Percentiles rank a stretch among this genome's conserved stretches.
Evolutionary conservation across 1,140 invertebrate species (phyloP).

Genomic region (Eumeta japonica): DNA sequence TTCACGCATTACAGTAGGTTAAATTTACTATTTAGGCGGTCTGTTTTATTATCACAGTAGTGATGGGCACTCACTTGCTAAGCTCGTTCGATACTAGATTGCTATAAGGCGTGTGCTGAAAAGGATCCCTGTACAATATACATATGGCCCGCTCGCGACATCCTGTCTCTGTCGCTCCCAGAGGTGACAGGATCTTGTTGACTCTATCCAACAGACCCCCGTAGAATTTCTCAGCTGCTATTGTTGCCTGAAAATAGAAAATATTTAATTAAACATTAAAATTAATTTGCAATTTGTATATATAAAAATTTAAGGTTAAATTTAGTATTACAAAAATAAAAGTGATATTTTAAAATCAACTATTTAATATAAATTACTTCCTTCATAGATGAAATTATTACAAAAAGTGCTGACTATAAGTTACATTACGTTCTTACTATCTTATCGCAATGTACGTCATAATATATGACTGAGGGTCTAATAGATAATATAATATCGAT

Average conservation of each 20-base stretch:
- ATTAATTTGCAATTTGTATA: neutral
- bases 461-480: too few species aligned
- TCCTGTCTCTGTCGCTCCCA: conserved; percentile 66
- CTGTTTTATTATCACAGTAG: too few species aligned
- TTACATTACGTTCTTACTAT: too few species aligned
- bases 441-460: too few species aligned
- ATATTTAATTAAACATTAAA: too few species aligned
- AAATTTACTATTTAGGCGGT: too few species aligned
- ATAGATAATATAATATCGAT: too few species aligned
- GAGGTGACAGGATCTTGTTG: conserved; percentile 68
- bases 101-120: conserved; percentile 75
- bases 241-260: conserved; percentile 30
- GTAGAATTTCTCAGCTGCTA: conserved; percentile 70
- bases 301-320: neutral
- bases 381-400: too few species aligned
- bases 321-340: neutral
- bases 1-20: too few species aligned
- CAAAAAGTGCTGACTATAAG: too few species aligned
- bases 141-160: conserved; percentile 78
- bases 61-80: conserved; percentile 67
- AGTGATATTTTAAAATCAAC: too few species aligned
- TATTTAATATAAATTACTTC: too few species aligned
- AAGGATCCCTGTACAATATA: conserved; percentile 78
- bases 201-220: conserved; percentile 72
- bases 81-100: conserved; percentile 80